phyloP scores from a whole-genome alignment of 2,888 invertebrate genomes.

The Cenopis cana region DNA sequence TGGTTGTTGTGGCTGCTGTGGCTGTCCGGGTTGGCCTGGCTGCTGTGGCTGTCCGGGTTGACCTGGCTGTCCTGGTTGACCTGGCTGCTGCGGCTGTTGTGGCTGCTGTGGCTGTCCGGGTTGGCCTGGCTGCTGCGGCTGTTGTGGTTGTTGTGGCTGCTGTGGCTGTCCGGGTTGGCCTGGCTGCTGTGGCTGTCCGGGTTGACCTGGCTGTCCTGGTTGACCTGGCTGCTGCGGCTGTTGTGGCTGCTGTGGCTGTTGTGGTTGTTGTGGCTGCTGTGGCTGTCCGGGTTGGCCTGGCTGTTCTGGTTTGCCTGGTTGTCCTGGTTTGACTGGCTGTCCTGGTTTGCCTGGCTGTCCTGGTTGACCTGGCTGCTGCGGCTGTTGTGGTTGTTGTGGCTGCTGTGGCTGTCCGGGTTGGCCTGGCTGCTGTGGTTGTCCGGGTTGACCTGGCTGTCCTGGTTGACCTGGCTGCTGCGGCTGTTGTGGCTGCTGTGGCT shows the following conservation, averaged over 20 bases:
- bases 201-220: not conserved
- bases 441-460: not conserved
- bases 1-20: not conserved
- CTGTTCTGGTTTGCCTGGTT: not conserved
- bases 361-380: not conserved
- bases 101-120: not conserved
- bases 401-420: not conserved
- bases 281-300: not conserved
- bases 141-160: not conserved
- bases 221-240: not conserved
- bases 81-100: not conserved
- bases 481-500: not conserved
- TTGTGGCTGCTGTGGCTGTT: not conserved
- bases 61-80: no score
- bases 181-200: not conserved
- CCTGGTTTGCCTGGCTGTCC: not conserved
- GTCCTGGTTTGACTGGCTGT: no score
- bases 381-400: not conserved
- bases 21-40: not conserved
- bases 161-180: not conserved
- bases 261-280: not conserved
- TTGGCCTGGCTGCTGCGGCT: not conserved
- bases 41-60: no score
- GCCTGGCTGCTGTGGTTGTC: not conserved
- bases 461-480: not conserved